A percentile compares a stretch with the other conserved stretches of the same genome.
Evolutionary conservation across 2,888 invertebrate genomes (phyloP).

Genomic region (Cephus pygmeus): DNA sequence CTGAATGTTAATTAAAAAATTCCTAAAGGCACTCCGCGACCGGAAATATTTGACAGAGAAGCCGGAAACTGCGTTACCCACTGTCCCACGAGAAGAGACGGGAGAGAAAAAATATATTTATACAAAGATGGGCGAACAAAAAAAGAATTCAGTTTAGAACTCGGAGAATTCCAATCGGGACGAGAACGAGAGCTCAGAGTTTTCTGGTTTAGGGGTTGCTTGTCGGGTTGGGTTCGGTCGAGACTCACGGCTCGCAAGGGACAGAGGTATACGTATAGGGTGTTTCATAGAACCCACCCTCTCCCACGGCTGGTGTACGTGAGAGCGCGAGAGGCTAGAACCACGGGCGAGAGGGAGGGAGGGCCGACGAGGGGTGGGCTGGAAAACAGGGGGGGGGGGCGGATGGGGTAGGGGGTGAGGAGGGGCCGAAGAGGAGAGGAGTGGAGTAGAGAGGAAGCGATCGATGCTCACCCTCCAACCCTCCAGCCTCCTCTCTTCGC

Average conservation of each 20-base stretch:
- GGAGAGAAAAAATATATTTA: background rate
- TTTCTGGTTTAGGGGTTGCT: conserved; percentile 42
- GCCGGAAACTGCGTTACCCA: background rate
- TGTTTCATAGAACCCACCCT: background rate
- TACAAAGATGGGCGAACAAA: background rate
- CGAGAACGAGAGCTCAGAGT: conserved; percentile 29
- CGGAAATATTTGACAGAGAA: background rate
- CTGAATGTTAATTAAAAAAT: background rate
- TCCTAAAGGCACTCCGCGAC: background rate
- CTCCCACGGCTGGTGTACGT: conserved; percentile 15
- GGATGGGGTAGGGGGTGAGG: conserved; percentile 25
- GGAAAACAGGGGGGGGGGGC: conserved; percentile 42
- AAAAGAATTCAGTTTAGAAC: conserved; percentile 16
- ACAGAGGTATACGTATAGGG: conserved; percentile 13
- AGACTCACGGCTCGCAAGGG: conserved; percentile 16
- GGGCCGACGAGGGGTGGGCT: conserved; percentile 56
- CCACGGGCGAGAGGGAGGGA: conserved; percentile 34
- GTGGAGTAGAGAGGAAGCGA: conserved; percentile 63
- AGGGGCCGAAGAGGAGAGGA: conserved; percentile 28
- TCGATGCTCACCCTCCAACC: conserved; percentile 68
- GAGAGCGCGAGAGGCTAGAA: conserved; percentile 39
- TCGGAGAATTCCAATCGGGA: conserved; percentile 20
- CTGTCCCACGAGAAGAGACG: background rate
- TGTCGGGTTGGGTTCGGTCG: conserved; percentile 37
- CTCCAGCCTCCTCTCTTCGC: conserved; percentile 41